phyloP scores from a whole-genome alignment of 1,140 invertebrate species.

The Samia ricini region DNA sequence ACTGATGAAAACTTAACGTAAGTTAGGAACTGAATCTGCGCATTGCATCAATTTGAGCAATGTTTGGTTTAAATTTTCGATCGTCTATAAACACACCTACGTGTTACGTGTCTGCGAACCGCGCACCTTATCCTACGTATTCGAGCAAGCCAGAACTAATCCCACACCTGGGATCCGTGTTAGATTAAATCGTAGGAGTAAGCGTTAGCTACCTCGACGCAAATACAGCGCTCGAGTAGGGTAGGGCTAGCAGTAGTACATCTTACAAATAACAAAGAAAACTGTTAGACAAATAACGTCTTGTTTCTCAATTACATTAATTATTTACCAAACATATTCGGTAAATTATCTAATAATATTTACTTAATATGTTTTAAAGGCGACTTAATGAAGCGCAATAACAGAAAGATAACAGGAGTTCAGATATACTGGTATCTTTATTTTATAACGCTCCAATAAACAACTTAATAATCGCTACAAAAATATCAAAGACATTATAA shows the following conservation, averaged over 20 bases:
- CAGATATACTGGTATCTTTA: no score
- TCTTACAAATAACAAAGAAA: background rate
- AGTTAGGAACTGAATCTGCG: background rate
- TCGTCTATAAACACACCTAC: background rate
- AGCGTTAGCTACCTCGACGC: conserved; percentile 12
- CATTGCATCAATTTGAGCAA: background rate
- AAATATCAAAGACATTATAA: no score
- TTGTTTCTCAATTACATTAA: background rate
- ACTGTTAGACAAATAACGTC: background rate
- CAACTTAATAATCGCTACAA: no score
- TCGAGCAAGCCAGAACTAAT: conserved; percentile 21
- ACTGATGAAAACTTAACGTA: background rate
- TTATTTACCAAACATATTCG: no score
- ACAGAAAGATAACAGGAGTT: no score
- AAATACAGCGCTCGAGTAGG: conserved; percentile 19
- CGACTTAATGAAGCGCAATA: no score
- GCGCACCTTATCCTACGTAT: conserved; percentile 12
- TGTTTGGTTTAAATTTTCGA: background rate
- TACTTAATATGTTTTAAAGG: no score
- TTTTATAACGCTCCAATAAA: no score
- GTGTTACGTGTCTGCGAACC: background rate
- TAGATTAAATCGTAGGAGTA: conserved; percentile 24
- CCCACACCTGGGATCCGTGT: conserved; percentile 29
- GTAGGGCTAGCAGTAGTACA: background rate
- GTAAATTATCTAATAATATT: no score